phyloP scores from a whole-genome alignment of 1,140 invertebrate species.

The Drosophila serrata region DNA sequence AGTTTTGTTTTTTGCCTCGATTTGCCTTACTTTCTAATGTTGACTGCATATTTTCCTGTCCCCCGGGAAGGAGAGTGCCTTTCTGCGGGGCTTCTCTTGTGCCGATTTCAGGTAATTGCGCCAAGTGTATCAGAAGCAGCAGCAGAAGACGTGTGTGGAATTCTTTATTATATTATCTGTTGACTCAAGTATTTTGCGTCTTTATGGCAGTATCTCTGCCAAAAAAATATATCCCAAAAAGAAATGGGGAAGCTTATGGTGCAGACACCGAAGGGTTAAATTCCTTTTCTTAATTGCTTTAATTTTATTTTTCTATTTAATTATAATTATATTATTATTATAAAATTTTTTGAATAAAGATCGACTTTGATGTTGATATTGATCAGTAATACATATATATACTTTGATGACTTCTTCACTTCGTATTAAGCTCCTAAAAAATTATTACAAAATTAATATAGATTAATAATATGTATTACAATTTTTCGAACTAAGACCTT shows the following conservation, averaged over 20 bases:
- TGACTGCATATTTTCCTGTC: conserved; percentile 33
- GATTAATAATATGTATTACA: neutral
- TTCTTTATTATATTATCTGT: conserved; percentile 59
- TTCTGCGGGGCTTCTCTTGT: conserved; percentile 26
- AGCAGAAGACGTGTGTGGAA: conserved; percentile 66
- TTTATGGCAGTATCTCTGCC: conserved; percentile 27
- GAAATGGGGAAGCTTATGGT: neutral
- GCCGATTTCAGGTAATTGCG: conserved; percentile 38
- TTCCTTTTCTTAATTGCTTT: neutral
- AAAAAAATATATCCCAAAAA: conserved; percentile 43
- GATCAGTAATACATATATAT: too few species aligned
- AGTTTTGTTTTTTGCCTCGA: conserved; percentile 52
- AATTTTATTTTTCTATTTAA: neutral
- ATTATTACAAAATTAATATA: neutral
- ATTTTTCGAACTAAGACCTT: fast-evolving
- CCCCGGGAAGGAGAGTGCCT: conserved; percentile 19
- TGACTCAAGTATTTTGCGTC: conserved; percentile 57
- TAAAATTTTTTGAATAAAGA: too few species aligned
- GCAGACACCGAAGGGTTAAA: neutral
- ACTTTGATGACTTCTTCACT: too few species aligned
- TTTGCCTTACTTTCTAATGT: conserved; percentile 74
- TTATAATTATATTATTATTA: neutral
- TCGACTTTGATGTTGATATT: too few species aligned
- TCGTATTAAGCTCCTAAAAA: too few species aligned
- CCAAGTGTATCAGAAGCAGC: conserved; percentile 32